These are phyloP conservation scores for Quadroppia sp. DNA, from an alignment of 2,888 invertebrate genomes.

Conservation along the genomic window DNA sequence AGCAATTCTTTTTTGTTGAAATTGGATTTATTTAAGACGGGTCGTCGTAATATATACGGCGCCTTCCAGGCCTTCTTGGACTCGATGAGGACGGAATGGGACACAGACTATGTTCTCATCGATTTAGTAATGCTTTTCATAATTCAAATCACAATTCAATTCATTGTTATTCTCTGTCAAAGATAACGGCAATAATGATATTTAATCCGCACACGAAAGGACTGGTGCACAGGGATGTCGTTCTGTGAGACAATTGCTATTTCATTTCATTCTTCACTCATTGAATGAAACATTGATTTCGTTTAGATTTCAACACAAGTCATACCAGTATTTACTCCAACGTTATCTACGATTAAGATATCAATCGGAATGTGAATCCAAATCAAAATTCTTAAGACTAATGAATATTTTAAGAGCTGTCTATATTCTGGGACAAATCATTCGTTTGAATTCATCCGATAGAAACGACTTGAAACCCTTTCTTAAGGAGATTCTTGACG, in stretches of 20 bases:
- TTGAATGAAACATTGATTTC: too few relatives aligned
- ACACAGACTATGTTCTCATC: not conserved
- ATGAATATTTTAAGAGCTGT: not conserved
- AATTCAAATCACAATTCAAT: not conserved
- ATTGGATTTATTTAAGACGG: not conserved
- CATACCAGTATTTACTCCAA: constrained; percentile 4
- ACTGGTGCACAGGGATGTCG: too few relatives aligned
- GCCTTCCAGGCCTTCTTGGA: not conserved
- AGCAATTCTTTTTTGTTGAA: not conserved
- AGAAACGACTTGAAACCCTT: too few relatives aligned
- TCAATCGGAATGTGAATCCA: not conserved
- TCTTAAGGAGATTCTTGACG: too few relatives aligned
- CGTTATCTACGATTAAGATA: not conserved
- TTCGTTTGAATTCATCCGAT: too few relatives aligned
- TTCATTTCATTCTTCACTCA: too few relatives aligned
- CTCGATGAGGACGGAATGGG: not conserved
- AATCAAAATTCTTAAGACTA: not conserved
- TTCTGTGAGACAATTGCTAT: too few relatives aligned
- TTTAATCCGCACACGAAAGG: not conserved
- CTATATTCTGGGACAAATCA: not conserved
- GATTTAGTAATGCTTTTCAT: not conserved
- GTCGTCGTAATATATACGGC: not conserved
- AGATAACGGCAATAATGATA: not conserved
- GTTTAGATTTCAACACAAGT: not conserved
- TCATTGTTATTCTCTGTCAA: not conserved